Base-by-base conservation (phyloP, 2,888 invertebrate genomes). In the Euclidia mi region DNA sequence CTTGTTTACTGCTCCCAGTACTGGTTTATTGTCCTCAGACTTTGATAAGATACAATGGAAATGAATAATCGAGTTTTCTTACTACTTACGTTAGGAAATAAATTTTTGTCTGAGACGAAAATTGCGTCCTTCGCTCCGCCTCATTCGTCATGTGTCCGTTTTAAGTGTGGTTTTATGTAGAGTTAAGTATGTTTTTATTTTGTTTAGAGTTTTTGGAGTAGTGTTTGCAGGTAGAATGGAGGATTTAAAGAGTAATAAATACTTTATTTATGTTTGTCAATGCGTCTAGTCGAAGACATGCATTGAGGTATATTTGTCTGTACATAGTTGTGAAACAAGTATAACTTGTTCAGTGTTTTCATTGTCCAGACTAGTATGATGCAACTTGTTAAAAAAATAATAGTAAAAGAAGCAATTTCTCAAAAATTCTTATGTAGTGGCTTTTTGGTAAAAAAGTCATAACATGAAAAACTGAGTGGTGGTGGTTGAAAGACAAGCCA, bases 1-100 rank as follows among this genome's bases (percentile, higher is more conserved):
- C 37, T 14, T 48, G 17, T 55, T 55, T 55, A 48, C 48, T 48
- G 46, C 37, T 52, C 25, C 2, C 12, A 32, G 10, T 17, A 44
- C 41, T 37, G 14, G 10, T 60, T 66, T 68, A 72, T 47, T 42
- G 41, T 15, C 11, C 9, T 28, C 12, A n/a, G 29, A 29, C 41
- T 65, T 55, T 58, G 60, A 57, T 65, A 65, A 74, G 62, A 45
- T 42, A 56, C 59, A 70, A 59, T 71, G 53, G 57, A 71, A 70
- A 74, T 71, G 49, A 71, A 71, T 71, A 71, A 71, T 70, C 62
- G 56, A 74, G 66, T 55, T 65, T 40, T 3, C 42, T 57, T 45
- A 62, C 53, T 63, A 58, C 49, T 56, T 68, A 55, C 46, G 46
- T 51, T 29, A 34, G 51, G n/a, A 46, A 41, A 56, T 52, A 64